These are phyloP conservation scores for Myzus persicae DNA, from an alignment of 1,140 invertebrate genomes.

Conservation along the genomic window DNA sequence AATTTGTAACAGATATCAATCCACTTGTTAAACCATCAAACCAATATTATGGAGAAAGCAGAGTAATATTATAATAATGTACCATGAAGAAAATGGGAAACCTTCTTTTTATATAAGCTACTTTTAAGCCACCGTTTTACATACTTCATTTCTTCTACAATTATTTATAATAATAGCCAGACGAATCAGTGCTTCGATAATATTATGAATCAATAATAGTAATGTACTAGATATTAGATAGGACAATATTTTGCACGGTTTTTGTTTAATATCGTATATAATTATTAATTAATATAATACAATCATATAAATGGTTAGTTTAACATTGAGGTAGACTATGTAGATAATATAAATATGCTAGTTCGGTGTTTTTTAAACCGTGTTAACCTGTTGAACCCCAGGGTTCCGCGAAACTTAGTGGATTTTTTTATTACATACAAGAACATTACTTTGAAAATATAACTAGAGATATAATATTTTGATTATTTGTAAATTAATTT, in stretches of 20 bases:
- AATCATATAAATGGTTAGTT: neutral
- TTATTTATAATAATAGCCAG: neutral
- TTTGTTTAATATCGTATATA: neutral
- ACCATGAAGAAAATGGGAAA: constrained; percentile 5
- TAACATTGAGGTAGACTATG: neutral
- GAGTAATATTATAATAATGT: neutral
- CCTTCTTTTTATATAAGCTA: neutral
- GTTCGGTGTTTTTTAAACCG: no score
- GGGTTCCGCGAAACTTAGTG: no score
- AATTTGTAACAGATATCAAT: constrained; percentile 9
- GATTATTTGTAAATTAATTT: no score
- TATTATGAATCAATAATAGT: neutral
- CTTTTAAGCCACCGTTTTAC: neutral
- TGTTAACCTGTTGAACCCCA: no score
- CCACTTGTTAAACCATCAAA: neutral
- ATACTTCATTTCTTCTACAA: neutral
- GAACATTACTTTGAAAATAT: no score
- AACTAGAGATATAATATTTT: no score
- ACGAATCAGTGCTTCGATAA: neutral
- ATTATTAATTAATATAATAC: neutral
- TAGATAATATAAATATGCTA: no score
- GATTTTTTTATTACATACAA: no score
- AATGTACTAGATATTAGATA: neutral
- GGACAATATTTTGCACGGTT: neutral
- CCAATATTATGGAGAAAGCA: neutral